Evolutionary conservation across 2,113 vertebrate genomes (phyloP), one percentile per base, ranked within the genome.

Genomic region (human): DNA sequence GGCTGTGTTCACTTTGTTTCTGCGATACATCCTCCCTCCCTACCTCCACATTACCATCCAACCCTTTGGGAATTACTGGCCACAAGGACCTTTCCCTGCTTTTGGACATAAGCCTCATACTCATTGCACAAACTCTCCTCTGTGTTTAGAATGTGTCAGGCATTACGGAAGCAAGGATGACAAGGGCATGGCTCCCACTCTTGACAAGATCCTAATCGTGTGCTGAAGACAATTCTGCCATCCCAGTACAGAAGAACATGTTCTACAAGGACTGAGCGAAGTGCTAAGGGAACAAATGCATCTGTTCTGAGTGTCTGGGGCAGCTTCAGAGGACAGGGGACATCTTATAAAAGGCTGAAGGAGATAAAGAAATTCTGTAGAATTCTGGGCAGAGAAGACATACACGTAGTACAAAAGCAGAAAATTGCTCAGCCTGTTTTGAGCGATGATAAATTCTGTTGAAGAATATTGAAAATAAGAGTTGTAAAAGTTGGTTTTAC

Each of bases 171-270:
- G 3, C 11, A 35, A 22, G 22, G 55, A 59, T 32, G 66, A n/a
- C 35, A 0, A 3, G 17, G 17, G 4, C n/a, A 23, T 0, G 9
- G 40, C 27, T 32, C n/a, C 57, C 0, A 3, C 80, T 6, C 22
- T 23, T 48, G 25, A 43, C 14, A 81, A 48, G 40, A 38, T 23
- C 32, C 11, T 1, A 45, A 14, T 23, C 68, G n/a, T 18, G 18
- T 12, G 50, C 22, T 17, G 35, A 38, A 17, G 68, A 70, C 27
- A 18, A 9, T 30, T 68, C 66, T 59, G 40, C 0, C 10, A 70
- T 17, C 40, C 6, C 45, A 38, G 32, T 0, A 1, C 27, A 2
- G 4, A 52, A 45, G 20, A 27, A 2, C 3, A 0, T 18, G 2
- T 30, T 57, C 93, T 48, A 6, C 84, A 32, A 73, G 59, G 50